phyloP scores from a whole-genome alignment of 2,888 invertebrate species.

The Palloptera scutellata region DNA sequence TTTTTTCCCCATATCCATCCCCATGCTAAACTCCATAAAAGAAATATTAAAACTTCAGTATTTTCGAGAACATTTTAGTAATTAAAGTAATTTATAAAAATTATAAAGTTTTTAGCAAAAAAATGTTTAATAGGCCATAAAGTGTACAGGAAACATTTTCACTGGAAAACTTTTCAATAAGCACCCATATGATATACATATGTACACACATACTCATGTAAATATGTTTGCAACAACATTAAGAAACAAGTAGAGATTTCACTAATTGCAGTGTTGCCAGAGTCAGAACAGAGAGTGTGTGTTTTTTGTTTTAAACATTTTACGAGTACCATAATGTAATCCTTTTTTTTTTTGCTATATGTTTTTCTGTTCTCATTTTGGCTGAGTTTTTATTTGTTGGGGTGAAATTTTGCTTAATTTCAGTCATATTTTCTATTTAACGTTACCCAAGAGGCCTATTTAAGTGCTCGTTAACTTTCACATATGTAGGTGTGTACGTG shows the following conservation, averaged over 20 bases:
- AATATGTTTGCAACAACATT: neutral
- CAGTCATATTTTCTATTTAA: slow-evolving; percentile 45
- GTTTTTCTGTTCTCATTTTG: slow-evolving; percentile 25
- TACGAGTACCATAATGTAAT: too few species aligned
- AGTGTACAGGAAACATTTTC: too few species aligned
- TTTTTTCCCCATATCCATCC: too few species aligned
- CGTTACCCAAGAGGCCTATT: slow-evolving; percentile 46
- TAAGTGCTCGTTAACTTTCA: slow-evolving; percentile 46
- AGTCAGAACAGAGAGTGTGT: too few species aligned
- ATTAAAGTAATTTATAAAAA: too few species aligned
- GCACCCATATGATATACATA: neutral
- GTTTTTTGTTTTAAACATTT: too few species aligned
- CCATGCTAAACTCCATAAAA: neutral
- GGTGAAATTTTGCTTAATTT: slow-evolving; percentile 40
- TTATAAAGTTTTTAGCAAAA: too few species aligned
- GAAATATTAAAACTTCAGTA: too few species aligned
- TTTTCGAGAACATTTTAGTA: too few species aligned
- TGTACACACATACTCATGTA: neutral
- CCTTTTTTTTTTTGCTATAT: neutral
- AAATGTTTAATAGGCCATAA: too few species aligned
- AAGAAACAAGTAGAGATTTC: neutral
- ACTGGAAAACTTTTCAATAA: neutral
- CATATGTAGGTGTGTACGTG: slow-evolving; percentile 16
- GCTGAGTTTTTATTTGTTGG: slow-evolving; percentile 24
- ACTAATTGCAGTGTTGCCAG: too few species aligned